Evolutionary conservation across 2,888 invertebrate species (phyloP).

Genomic region (Chrysina gloriosa): DNA sequence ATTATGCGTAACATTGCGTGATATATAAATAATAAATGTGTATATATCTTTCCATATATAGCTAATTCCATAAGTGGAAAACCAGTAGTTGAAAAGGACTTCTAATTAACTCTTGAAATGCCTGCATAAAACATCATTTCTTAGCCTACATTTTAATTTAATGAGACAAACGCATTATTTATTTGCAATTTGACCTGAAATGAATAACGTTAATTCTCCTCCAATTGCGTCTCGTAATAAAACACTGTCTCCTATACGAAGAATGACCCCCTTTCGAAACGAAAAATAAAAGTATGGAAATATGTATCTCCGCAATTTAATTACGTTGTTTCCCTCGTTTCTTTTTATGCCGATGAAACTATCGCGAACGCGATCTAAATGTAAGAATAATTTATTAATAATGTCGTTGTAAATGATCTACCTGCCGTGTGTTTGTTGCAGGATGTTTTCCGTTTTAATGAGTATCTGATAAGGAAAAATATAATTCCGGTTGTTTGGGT

Average conservation of each 20-base stretch:
- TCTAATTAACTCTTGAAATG: slow-evolving; percentile 11
- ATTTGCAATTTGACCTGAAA: slow-evolving; percentile 25
- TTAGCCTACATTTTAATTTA: slow-evolving; percentile 29
- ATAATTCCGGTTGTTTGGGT: neutral
- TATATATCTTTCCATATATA: neutral
- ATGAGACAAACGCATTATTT: slow-evolving; percentile 25
- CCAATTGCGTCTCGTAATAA: slow-evolving; percentile 1
- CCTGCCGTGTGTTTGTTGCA: no score
- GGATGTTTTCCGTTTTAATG: neutral
- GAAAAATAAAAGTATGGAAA: slow-evolving; percentile 9
- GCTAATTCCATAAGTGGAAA: neutral
- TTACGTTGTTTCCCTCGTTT: neutral
- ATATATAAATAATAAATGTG: neutral
- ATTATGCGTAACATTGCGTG: no score
- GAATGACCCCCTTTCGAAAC: slow-evolving; percentile 21
- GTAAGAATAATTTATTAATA: neutral
- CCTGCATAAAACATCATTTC: slow-evolving; percentile 9
- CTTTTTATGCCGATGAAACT: neutral
- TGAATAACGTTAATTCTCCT: slow-evolving; percentile 21
- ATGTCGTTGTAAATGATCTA: neutral
- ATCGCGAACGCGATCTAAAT: neutral
- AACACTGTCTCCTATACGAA: neutral
- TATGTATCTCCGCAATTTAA: slow-evolving; percentile 14
- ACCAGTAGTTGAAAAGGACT: slow-evolving; percentile 3
- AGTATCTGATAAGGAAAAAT: neutral